Conservation (phyloP, 2,888 invertebrate genomes). For the Argynnis bischoffii region DNA sequence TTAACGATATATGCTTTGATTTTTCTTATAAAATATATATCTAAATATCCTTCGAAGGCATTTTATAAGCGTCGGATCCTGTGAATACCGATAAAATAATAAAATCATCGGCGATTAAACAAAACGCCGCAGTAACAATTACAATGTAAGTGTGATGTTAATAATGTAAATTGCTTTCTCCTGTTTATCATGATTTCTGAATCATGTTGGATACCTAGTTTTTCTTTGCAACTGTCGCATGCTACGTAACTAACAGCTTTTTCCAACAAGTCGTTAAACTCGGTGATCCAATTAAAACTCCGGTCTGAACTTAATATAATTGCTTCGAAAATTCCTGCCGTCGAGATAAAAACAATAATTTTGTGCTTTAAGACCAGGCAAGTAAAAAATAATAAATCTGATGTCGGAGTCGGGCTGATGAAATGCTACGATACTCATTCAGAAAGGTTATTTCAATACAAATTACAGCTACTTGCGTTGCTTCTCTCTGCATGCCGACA, state of each 20-base stretch:
- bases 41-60: too few species aligned
- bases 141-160: slow-evolving; percentile 20
- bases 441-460: slow-evolving; percentile 80
- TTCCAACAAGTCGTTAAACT: slow-evolving; percentile 68
- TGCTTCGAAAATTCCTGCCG: slow-evolving; percentile 77
- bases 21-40: too few species aligned
- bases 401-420: slow-evolving; percentile 65
- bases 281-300: slow-evolving; percentile 76
- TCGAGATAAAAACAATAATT: slow-evolving; percentile 81
- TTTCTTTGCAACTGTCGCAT: slow-evolving; percentile 39
- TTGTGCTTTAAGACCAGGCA: slow-evolving; percentile 72
- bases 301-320: slow-evolving; percentile 76
- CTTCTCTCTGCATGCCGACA: slow-evolving; percentile 74
- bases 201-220: slow-evolving; percentile 28
- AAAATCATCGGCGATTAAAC: neutral
- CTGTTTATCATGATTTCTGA: slow-evolving; percentile 24
- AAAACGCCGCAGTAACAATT: slow-evolving; percentile 13
- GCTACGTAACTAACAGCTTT: slow-evolving; percentile 59
- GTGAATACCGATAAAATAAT: neutral
- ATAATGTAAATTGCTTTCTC: slow-evolving; percentile 22
- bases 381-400: slow-evolving; percentile 80
- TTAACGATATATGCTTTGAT: too few species aligned
- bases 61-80: neutral
- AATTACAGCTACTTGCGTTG: slow-evolving; percentile 79
- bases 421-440: slow-evolving; percentile 78